Evolutionary conservation across 2,888 invertebrate genomes (phyloP).

Genomic region (Chymomyza amoena): DNA sequence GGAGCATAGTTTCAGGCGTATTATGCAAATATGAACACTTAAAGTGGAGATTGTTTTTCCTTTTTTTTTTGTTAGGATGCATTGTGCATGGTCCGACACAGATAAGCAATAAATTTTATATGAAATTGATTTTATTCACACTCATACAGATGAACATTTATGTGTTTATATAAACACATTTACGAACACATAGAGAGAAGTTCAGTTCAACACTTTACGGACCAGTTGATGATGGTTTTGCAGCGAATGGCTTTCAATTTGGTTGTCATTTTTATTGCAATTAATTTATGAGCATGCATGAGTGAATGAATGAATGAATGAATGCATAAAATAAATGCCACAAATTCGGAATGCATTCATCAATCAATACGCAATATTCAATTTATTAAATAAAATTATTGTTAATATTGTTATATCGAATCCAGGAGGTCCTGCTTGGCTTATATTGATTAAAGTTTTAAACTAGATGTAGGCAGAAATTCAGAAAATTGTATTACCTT

Average conservation of each 20-base stretch:
- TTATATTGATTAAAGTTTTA: no score
- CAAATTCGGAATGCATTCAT: conserved; percentile 50
- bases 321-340: conserved; percentile 56
- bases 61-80: neutral
- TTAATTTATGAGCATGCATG: conserved; percentile 57
- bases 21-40: neutral
- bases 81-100: neutral
- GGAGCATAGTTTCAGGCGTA: neutral
- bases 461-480: no score
- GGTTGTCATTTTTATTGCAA: conserved; percentile 45
- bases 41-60: neutral
- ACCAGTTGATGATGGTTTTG: neutral
- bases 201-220: neutral
- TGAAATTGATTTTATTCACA: neutral
- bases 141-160: neutral
- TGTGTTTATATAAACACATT: neutral
- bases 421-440: no score
- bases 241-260: neutral
- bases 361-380: conserved; percentile 47
- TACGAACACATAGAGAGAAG: neutral
- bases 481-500: no score
- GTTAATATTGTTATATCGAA: conserved; percentile 16
- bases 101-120: neutral
- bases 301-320: conserved; percentile 40
- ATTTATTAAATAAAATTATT: conserved; percentile 54